These are phyloP conservation scores for Anoplopoma fimbria DNA, from an alignment of 2,113 vertebrate genomes.

Conservation along the genomic window DNA sequence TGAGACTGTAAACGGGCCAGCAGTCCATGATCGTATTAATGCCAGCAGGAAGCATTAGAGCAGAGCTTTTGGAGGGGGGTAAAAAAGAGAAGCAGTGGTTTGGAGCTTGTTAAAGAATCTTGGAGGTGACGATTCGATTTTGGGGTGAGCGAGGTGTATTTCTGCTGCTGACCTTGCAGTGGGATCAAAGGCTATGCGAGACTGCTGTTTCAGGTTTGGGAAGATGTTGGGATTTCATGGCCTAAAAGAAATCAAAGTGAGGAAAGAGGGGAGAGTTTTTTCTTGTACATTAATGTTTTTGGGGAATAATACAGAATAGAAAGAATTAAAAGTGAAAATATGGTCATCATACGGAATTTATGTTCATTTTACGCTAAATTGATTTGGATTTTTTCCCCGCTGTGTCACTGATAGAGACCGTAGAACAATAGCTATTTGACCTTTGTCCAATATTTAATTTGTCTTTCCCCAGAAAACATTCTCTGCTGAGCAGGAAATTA, in stretches of 20 bases:
- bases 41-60: constrained; percentile 17
- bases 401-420: not conserved
- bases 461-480: not conserved
- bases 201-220: not conserved
- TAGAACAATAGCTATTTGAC: not conserved
- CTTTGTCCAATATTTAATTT: not conserved
- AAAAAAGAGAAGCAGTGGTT: constrained; percentile 5
- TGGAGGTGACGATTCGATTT: constrained; percentile 31
- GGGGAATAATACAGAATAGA: not conserved
- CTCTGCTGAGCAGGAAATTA: not conserved
- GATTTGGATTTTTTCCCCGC: not conserved
- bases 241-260: not conserved
- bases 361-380: not conserved
- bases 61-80: constrained; percentile 15
- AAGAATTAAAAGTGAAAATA: not conserved
- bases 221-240: constrained; percentile 3
- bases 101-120: constrained; percentile 46
- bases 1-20: constrained; percentile 3
- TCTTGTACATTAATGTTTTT: not conserved
- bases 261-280: not conserved
- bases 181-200: constrained; percentile 8
- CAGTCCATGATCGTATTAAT: constrained; percentile 10
- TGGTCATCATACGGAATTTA: not conserved
- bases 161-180: constrained; percentile 38
- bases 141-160: not conserved